Percentiles rank a stretch among this genome's conserved stretches.
Evolutionary conservation across 2,113 vertebrate species (phyloP).

Genomic region (Hemichromis elongatus): DNA sequence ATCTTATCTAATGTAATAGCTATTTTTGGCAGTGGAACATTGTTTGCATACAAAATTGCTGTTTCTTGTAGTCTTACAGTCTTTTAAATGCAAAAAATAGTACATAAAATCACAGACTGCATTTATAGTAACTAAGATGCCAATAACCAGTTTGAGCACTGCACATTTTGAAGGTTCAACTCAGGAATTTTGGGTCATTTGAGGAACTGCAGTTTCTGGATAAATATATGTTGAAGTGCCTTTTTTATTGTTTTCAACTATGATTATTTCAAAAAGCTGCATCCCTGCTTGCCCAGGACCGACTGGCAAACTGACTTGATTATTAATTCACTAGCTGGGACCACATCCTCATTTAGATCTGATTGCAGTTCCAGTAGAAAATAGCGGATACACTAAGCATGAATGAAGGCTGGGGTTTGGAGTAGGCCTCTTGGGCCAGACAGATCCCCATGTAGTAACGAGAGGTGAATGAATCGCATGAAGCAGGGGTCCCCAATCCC

Average conservation of each 20-base stretch:
- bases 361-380: not conserved
- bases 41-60: not conserved
- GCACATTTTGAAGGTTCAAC: not conserved
- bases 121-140: not conserved
- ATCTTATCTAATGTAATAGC: not conserved
- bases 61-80: not conserved
- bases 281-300: not conserved
- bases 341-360: not conserved
- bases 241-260: not conserved
- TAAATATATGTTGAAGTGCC: not conserved
- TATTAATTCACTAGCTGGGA: not conserved
- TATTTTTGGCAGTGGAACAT: not conserved
- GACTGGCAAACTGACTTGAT: not conserved
- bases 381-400: too few species aligned
- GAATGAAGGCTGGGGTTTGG: not conserved
- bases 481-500: too few species aligned
- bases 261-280: not conserved
- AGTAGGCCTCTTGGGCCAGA: not conserved
- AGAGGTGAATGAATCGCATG: not conserved
- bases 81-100: not conserved
- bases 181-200: not conserved
- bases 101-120: not conserved
- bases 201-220: not conserved
- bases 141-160: rapidly evolving
- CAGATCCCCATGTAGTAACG: not conserved